Evolutionary conservation across 2,113 vertebrate genomes (phyloP), one percentile per base, ranked within the genome.

Genomic region (Sinocyclocheilus anshuiensis): DNA sequence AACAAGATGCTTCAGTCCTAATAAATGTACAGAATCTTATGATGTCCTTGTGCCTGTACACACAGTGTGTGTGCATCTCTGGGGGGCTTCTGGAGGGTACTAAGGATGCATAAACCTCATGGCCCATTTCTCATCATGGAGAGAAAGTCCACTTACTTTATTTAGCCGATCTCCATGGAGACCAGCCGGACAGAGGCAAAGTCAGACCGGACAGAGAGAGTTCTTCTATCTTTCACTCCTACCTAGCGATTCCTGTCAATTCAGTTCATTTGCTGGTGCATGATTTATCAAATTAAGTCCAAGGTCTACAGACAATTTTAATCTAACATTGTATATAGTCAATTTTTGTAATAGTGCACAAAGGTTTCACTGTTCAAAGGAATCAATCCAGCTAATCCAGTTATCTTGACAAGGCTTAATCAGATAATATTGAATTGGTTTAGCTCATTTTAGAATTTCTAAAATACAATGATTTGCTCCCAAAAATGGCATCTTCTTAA

Each of bases 51-150:
- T 57, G 53, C 29, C 69, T 84, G 45, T 82, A 59, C 57, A 59
- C 57, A 59, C 57, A 22, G 57, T 59, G 57, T 59, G 57, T 59
- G 18, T 59, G 57, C 2, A 53, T 90, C 90, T 88, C 82, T 74
- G 48, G 63, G 83, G 71, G 74, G 71, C 59, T 75, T 53, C 26
- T 83, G 48, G 89, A 93, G 92, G 92, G 92, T 91, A 76, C 67
- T 45, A 89, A 61, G 89, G 89, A 90, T 88, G 91, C 83, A 71
- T 72, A 84, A 89, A 86, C 83, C 82, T 92, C 87, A 91, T 94
- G 94, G 88, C 92, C 94, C 93, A 95, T 91, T 95, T 95, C 90
- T 92, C 86, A 89, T 86, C 86, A 77, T 81, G 86, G 79, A 84
- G 33, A 81, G 65, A 74, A 80, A 86, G 86, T 86, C 84, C 86